Conservation (phyloP, 2,888 invertebrate species). For the Phania funesta region DNA sequence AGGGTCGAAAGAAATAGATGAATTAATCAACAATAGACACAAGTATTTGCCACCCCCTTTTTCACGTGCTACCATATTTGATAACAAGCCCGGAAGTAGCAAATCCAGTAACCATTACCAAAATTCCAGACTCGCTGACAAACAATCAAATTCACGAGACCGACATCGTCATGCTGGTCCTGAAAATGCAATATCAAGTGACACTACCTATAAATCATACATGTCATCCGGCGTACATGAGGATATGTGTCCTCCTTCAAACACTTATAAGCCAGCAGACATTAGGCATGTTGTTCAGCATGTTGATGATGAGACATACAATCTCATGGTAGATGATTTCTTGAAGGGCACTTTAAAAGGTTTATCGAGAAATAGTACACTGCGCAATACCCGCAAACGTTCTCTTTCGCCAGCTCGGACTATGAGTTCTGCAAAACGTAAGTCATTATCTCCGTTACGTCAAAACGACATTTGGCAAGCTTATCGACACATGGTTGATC, state of each 20-base stretch:
- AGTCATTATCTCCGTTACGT: constrained; percentile 74
- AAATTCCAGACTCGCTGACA: background rate
- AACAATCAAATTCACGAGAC: background rate
- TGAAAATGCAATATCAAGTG: background rate
- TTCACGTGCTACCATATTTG: constrained; percentile 43
- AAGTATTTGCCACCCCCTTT: constrained; percentile 51
- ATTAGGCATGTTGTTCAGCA: constrained; percentile 15
- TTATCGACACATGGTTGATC: constrained; percentile 76
- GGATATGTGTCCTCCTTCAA: constrained; percentile 10
- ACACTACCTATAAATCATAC: constrained; percentile 47
- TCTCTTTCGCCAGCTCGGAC: background rate
- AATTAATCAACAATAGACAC: constrained; percentile 71
- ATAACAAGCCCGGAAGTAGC: background rate
- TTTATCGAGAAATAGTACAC: background rate
- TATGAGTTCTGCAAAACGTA: constrained; percentile 56
- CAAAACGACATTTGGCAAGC: constrained; percentile 77
- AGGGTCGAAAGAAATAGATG: constrained; percentile 78
- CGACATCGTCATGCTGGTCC: constrained; percentile 20
- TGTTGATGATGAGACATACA: constrained; percentile 76
- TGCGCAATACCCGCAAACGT: constrained; percentile 20
- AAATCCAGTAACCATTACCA: background rate
- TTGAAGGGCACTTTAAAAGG: constrained; percentile 70
- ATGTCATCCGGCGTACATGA: constrained; percentile 62
- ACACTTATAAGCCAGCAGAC: background rate
- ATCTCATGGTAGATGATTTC: constrained; percentile 77